Conservation (phyloP, 2,888 invertebrate species). For the Polia nebulosa region DNA sequence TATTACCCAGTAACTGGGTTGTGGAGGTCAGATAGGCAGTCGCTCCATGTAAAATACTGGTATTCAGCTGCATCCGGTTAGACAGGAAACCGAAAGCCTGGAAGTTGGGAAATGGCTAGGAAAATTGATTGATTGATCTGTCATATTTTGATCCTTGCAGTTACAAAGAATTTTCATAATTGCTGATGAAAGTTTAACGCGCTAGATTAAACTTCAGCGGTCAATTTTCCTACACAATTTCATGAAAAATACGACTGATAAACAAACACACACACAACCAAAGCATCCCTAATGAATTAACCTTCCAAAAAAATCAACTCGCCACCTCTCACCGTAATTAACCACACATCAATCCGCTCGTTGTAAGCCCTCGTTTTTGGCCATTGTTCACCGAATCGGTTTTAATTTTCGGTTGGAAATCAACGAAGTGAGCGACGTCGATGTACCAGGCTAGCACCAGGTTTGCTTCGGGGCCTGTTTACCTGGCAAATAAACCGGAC, state of each 20-base stretch:
- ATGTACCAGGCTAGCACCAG: slow-evolving; percentile 38
- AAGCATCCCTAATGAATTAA: slow-evolving; percentile 43
- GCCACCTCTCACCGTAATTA: slow-evolving; percentile 47
- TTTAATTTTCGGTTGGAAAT: slow-evolving; percentile 76
- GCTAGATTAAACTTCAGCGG: too few species aligned
- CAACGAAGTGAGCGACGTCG: slow-evolving; percentile 75
- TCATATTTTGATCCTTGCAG: too few species aligned
- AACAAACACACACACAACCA: not conserved
- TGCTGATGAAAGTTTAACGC: too few species aligned
- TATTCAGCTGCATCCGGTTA: too few species aligned
- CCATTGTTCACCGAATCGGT: slow-evolving; percentile 71
- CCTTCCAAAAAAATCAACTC: slow-evolving; percentile 23
- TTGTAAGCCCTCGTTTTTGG: slow-evolving; percentile 44
- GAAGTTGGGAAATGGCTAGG: too few species aligned
- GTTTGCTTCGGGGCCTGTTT: slow-evolving; percentile 72
- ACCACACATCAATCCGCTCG: slow-evolving; percentile 41
- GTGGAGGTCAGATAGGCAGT: too few species aligned
- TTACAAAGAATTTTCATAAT: too few species aligned
- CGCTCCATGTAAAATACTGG: too few species aligned
- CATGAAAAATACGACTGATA: slow-evolving; percentile 24
- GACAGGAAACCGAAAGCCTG: too few species aligned
- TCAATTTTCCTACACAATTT: too few species aligned
- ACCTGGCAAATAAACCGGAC: slow-evolving; percentile 73
- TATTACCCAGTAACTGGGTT: too few species aligned
- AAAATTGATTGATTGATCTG: too few species aligned